Percentiles rank a stretch among this genome's conserved stretches.
Evolutionary conservation across 2,113 vertebrate species (phyloP).

Genomic region (Pterophyllum scalare): DNA sequence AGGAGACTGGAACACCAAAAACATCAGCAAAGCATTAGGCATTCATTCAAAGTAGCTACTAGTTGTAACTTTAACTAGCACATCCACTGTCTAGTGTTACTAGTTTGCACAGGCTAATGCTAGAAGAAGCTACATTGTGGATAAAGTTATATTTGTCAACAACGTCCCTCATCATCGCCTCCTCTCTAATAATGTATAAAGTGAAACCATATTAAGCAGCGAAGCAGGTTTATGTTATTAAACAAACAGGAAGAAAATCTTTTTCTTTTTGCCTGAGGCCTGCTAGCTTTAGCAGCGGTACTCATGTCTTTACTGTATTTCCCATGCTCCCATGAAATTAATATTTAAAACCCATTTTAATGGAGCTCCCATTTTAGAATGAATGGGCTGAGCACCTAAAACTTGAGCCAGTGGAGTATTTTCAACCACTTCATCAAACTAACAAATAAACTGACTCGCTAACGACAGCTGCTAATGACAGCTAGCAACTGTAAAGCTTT

Average conservation of each 20-base stretch:
- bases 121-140: neutral
- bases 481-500: neutral
- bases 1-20: fast-evolving
- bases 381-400: neutral
- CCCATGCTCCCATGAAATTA: neutral
- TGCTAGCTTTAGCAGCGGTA: neutral
- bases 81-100: neutral
- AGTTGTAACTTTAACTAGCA: neutral
- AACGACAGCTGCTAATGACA: neutral
- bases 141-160: neutral
- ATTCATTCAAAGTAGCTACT: neutral
- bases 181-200: neutral
- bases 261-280: neutral
- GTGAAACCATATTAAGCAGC: neutral
- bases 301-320: neutral
- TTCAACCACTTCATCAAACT: fast-evolving
- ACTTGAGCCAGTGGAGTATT: neutral
- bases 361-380: neutral
- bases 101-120: neutral
- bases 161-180: neutral
- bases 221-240: neutral
- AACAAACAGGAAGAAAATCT: neutral
- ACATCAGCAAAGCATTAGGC: neutral
- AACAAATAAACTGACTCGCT: neutral
- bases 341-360: neutral